Percentiles rank a stretch among this genome's conserved stretches.
phyloP scores from a whole-genome alignment of 2,888 invertebrate species.

The Diplazon laetatorius region DNA sequence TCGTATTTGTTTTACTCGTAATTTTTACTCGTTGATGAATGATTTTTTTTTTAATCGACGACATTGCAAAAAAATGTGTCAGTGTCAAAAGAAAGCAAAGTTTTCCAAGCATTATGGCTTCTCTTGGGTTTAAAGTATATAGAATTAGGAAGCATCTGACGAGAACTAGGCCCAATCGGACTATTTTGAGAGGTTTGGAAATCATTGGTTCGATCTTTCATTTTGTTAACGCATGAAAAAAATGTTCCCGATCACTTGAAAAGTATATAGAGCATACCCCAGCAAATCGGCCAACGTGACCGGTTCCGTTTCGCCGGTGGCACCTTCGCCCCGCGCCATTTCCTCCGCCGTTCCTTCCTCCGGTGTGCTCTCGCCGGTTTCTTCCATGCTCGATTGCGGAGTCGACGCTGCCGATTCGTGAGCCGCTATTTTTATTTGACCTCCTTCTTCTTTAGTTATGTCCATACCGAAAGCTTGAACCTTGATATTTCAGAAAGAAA shows the following conservation, averaged over 20 bases:
- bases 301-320: slow-evolving; percentile 81
- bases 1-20: too few species aligned
- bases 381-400: slow-evolving; percentile 89
- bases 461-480: slow-evolving; percentile 92
- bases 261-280: slow-evolving; percentile 83
- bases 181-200: too few species aligned
- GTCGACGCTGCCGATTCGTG: slow-evolving; percentile 89
- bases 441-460: slow-evolving; percentile 91
- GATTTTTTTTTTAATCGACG: too few species aligned
- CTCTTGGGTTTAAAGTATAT: too few species aligned
- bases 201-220: background rate
- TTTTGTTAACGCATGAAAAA: slow-evolving; percentile 8
- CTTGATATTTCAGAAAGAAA: slow-evolving; percentile 82
- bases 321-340: slow-evolving; percentile 80
- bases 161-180: too few species aligned
- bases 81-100: background rate
- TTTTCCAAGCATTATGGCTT: too few species aligned
- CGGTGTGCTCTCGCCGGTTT: slow-evolving; percentile 88
- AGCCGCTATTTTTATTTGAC: slow-evolving; percentile 89
- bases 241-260: too few species aligned
- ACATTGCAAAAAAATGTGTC: too few species aligned
- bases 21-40: too few species aligned
- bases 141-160: too few species aligned
- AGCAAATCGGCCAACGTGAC: slow-evolving; percentile 90
- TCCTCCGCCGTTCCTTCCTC: slow-evolving; percentile 83